Conservation (phyloP, 2,113 vertebrate genomes). For the Aviceda subcristata region DNA sequence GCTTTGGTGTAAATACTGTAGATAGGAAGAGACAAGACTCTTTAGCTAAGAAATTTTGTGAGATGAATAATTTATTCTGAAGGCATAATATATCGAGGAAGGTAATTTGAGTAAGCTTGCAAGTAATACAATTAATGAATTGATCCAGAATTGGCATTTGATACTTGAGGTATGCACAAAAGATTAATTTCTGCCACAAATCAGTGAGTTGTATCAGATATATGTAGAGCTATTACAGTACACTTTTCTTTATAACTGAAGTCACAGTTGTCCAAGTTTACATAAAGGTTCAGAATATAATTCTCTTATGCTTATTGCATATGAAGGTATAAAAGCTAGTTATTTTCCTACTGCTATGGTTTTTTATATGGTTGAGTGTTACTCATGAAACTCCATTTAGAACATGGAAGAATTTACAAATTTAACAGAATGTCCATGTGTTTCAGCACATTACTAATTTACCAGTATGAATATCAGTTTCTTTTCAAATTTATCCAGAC, state of each 20-base stretch:
- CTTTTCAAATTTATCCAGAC: not conserved
- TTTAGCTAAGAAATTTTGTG: constrained; percentile 65
- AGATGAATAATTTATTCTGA: constrained; percentile 87
- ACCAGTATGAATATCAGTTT: not conserved
- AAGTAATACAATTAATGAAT: constrained; percentile 59
- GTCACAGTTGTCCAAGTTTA: not conserved
- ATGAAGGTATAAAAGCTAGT: not conserved
- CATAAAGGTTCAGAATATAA: not conserved
- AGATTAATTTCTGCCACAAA: constrained; percentile 9
- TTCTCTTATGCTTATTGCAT: not conserved
- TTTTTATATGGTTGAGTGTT: not conserved
- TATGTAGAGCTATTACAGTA: not conserved
- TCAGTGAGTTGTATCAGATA: not conserved
- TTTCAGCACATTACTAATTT: not conserved
- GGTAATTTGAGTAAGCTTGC: constrained; percentile 77
- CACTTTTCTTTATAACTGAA: not conserved
- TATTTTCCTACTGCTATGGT: not conserved
- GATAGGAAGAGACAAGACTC: constrained; percentile 30
- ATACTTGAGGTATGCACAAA: constrained; percentile 12
- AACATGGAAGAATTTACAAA: not conserved
- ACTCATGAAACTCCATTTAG: not conserved
- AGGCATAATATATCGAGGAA: constrained; percentile 73
- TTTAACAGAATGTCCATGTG: not conserved
- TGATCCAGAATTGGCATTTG: constrained; percentile 7
- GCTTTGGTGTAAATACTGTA: not conserved